Percentiles rank a stretch among this genome's conserved stretches.
These are phyloP conservation scores for Erythrocercus mccallii DNA, from an alignment of 2,113 vertebrate species.

Conservation along the genomic window DNA sequence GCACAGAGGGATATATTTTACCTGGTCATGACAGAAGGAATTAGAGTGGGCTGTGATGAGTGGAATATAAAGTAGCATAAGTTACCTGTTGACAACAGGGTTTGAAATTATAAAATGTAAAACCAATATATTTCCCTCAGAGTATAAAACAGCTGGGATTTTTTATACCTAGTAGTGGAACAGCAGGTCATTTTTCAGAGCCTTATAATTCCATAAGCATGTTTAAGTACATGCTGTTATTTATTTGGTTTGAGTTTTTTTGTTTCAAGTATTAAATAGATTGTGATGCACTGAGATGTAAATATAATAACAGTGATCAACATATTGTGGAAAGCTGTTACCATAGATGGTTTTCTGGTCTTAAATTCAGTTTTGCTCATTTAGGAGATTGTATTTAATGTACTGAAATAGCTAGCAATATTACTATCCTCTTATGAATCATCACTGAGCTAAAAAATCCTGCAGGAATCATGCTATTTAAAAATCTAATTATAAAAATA, in stretches of 20 bases:
- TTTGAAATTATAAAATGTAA: conserved; percentile 76
- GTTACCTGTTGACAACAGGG: conserved; percentile 70
- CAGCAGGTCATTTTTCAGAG: conserved; percentile 48
- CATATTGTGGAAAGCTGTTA: not conserved
- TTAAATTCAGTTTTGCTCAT: not conserved
- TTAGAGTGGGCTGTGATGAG: conserved; percentile 68
- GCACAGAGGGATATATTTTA: conserved; percentile 69
- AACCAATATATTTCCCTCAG: conserved; percentile 67
- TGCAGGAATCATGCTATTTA: not conserved
- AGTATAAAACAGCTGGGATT: conserved; percentile 63
- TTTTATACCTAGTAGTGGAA: conserved; percentile 61
- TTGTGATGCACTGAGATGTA: not conserved
- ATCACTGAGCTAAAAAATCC: not conserved
- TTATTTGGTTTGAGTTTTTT: not conserved
- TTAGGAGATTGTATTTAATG: not conserved
- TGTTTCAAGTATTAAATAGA: conserved; percentile 30
- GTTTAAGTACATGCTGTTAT: conserved; percentile 53
- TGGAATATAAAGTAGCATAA: conserved; percentile 74
- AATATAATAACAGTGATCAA: not conserved
- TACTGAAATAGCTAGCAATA: not conserved
- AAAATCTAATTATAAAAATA: conserved; percentile 53
- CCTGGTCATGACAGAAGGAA: conserved; percentile 67
- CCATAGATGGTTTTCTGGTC: not conserved
- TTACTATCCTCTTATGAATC: not conserved
- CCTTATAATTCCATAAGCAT: conserved; percentile 46